Base-by-base conservation (phyloP, 1,140 invertebrate genomes). In the Drosophila paulistorum region DNA sequence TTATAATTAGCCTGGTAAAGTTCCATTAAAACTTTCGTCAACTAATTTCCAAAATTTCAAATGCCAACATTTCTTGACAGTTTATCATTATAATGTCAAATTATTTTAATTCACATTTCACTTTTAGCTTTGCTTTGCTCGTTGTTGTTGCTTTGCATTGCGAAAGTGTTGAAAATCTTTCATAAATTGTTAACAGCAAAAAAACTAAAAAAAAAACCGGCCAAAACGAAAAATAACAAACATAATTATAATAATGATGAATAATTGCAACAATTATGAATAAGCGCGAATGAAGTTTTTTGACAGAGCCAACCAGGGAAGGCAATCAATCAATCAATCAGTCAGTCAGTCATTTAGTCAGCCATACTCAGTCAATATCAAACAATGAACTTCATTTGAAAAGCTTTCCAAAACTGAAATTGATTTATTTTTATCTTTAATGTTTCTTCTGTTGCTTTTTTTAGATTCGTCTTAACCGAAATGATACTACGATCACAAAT, bases 201-300 rank as follows among this genome's bases (percentile, higher is more conserved):
- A 67, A 72, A 45, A 77, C 1, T 48, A 69, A 72, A 67, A 72
- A 45, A 77, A 80, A 68, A 72, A 72, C 45, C 35, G 48, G 74
- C 30, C 37, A 39, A 65, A 37, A 26, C 14, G 59, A 79, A 75
- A 71, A 83, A 68, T 79, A 54, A 77, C 45, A 51, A 23, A 51
- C 45, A 74, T 71, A 72, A 68, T 68, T 79, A 72, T 70, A 62
- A 83, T 83, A 79, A 80, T 79, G 65, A 68, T 63, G n/a, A 71
- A 87, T 86, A 87, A 86, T 86, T 82, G 73, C 72, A 73, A 74
- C 79, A 86, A 86, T 77, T 71, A 79, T 51, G 45, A 77, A 68
- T 73, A 71, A 68, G 68, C 63, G 59, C 73, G 74, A 48, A 39
- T 39, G 37, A 39, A 39, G 37, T 39, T 39, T 39, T 30, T 39